Evolutionary conservation across 2,113 vertebrate species (phyloP), one percentile per base, ranked within the genome.

Genomic region (Psittacula cyanocephala): DNA sequence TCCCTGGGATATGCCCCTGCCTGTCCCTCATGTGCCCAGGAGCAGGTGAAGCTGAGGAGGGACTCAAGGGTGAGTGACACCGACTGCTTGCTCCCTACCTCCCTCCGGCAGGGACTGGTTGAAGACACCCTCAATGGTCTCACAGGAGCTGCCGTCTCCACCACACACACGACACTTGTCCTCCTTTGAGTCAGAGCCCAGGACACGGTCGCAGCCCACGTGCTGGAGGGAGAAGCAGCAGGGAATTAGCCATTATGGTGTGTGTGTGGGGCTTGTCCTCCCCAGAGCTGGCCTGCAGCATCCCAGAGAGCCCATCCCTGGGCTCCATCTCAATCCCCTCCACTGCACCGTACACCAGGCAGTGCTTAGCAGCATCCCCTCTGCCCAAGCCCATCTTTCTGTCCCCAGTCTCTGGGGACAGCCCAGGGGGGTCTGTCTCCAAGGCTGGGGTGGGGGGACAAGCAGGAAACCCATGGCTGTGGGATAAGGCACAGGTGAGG

Each of bases 121-220:
- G 98, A 99, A 99, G 96, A 99, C 12, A 3, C 99, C 99, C 95
- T 99, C 99, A 17, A 99, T 97, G 85, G 98, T 98, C 96, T 98
- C 98, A 3, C 99, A 99, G 97, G 98, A 97, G 96, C 98, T 99
- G 49, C 99, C 99, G 0, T 99, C 99, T 4, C 99, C 99, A 31
- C 99, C 99, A 5, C 99, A 99, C 75, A 99, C 97, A 1, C 99
- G 98, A 75, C 99, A 99, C 85, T 99, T 99, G 96, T 99, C 99
- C 87, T 99, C 99, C 17, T 99, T 98, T 5, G 98, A 95, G 57
- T 99, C 99, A 0, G 99, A 99, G 96, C 98, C 98, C 63, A 99
- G 98, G 86, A 99, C 97, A 17, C 99, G 98, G 96, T 99, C 99
- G 1, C 99, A 99, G 93, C 99, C 99, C 77, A 99, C 99, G 1